A percentile compares a stretch with the other conserved stretches of the same genome.
These are phyloP conservation scores for Melinopterus prodromus DNA, from an alignment of 2,888 invertebrate species.

Conservation along the genomic window DNA sequence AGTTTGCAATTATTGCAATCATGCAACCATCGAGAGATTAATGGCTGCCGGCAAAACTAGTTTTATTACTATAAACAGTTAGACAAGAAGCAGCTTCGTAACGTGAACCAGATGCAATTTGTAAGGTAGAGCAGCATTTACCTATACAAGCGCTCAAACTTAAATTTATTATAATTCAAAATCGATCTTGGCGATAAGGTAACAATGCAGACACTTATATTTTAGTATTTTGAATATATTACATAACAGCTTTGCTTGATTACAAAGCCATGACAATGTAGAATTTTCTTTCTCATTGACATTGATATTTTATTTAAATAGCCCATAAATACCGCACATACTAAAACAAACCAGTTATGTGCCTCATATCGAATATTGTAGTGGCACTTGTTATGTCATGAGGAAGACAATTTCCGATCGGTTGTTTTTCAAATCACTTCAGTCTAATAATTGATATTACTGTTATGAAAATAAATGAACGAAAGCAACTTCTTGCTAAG, in stretches of 20 bases:
- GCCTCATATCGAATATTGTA: not conserved
- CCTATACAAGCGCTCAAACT: not conserved
- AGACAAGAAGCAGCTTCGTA: slow-evolving; percentile 17
- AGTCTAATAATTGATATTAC: not conserved
- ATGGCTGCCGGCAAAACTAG: slow-evolving; percentile 28
- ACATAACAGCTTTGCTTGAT: not conserved
- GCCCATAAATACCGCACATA: not conserved
- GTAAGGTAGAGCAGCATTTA: not conserved
- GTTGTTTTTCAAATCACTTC: too few species aligned
- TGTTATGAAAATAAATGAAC: not conserved
- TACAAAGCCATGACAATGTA: not conserved
- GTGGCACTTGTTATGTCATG: not conserved
- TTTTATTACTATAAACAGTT: slow-evolving; percentile 39
- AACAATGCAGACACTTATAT: not conserved
- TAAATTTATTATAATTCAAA: not conserved
- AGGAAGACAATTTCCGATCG: too few species aligned
- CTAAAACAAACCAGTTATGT: not conserved
- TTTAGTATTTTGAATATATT: not conserved
- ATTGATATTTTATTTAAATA: not conserved
- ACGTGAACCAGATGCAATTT: not conserved
- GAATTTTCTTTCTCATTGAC: not conserved
- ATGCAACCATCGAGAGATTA: slow-evolving; percentile 24
- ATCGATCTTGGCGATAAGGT: not conserved
- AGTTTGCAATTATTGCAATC: not conserved
- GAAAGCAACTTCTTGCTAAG: not conserved